These are phyloP conservation scores for Tetragnatha montana DNA, from an alignment of 2,888 invertebrate genomes.

Conservation along the genomic window DNA sequence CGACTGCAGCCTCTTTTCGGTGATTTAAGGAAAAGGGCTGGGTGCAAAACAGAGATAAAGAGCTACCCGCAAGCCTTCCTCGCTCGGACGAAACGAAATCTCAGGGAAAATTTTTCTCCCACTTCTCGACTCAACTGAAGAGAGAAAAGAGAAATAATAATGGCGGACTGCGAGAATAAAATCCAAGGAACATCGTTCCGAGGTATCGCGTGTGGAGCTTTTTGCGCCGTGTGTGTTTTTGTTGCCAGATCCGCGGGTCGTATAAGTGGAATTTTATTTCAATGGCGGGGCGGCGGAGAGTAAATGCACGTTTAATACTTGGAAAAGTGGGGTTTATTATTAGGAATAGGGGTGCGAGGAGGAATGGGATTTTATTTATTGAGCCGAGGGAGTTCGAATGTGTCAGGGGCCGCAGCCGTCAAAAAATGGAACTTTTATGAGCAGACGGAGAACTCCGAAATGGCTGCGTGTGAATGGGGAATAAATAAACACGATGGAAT, in stretches of 20 bases:
- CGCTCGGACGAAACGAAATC: slow-evolving; percentile 6
- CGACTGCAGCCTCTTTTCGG: slow-evolving; percentile 54
- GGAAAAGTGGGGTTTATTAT: slow-evolving; percentile 16
- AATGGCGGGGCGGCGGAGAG: background rate
- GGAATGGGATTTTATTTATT: background rate
- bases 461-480: background rate
- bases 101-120: slow-evolving; percentile 12
- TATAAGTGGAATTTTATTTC: slow-evolving; percentile 26
- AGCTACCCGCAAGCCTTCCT: background rate
- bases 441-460: background rate
- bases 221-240: slow-evolving; percentile 3
- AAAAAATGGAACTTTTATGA: slow-evolving; percentile 14
- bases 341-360: background rate
- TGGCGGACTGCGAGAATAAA: background rate
- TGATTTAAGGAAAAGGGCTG: slow-evolving; percentile 59
- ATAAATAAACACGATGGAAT: background rate
- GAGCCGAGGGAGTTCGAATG: background rate
- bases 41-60: slow-evolving; percentile 63
- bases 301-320: slow-evolving; percentile 15
- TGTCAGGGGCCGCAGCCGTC: slow-evolving; percentile 10
- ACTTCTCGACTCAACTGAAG: background rate
- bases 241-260: slow-evolving; percentile 1
- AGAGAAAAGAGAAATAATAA: background rate
- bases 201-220: slow-evolving; percentile 10
- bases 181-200: background rate